Conservation (phyloP, 2,888 invertebrate genomes). For the Watsonalla binaria region DNA sequence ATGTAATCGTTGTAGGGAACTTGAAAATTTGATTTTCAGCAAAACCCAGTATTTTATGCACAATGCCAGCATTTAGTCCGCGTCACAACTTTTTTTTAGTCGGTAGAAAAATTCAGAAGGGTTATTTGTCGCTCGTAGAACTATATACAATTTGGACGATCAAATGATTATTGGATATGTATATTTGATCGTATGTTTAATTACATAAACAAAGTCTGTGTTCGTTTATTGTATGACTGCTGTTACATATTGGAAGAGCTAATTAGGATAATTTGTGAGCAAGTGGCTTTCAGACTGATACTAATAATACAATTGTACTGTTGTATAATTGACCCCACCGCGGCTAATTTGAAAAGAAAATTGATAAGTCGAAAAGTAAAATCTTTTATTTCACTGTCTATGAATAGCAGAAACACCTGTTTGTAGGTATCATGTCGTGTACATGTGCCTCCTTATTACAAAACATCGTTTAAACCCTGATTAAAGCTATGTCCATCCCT, state of each 20-base stretch:
- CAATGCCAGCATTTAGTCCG: conserved; percentile 59
- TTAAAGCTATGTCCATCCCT: no score
- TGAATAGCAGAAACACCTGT: no score
- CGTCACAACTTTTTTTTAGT: conserved; percentile 30
- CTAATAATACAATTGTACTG: neutral
- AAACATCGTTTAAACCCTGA: no score
- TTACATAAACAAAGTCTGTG: conserved; percentile 7
- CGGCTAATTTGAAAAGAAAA: neutral
- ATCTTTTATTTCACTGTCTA: no score
- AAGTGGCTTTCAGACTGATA: neutral
- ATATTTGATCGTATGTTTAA: conserved; percentile 28
- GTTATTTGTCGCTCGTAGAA: neutral
- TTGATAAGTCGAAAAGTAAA: neutral
- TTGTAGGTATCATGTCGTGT: no score
- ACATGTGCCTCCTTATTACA: no score
- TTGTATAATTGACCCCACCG: neutral
- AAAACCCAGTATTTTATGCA: conserved; percentile 38
- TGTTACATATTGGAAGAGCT: neutral
- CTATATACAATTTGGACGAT: conserved; percentile 4
- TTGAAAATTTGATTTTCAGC: conserved; percentile 45
- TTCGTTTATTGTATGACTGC: no score
- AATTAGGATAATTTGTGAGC: neutral
- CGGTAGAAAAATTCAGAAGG: no score
- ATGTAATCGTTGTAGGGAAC: conserved; percentile 26
- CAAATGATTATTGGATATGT: conserved; percentile 21